These are phyloP conservation scores for Athene cunicularia DNA, from an alignment of 2,113 vertebrate genomes.

Conservation along the genomic window DNA sequence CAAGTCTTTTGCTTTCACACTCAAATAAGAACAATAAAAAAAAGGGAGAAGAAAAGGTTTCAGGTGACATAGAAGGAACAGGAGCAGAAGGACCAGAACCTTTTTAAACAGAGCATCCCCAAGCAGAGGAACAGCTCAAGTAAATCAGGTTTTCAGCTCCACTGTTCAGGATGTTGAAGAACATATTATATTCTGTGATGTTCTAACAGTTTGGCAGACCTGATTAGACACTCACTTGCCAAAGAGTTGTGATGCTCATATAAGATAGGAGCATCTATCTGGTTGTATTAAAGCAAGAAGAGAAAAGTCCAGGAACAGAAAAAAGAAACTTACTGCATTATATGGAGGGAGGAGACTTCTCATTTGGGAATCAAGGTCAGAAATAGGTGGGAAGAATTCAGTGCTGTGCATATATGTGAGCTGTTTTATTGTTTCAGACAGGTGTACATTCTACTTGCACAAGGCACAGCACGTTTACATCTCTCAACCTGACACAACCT, in stretches of 20 bases:
- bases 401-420: not conserved
- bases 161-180: not conserved
- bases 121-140: not conserved
- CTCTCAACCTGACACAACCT: not conserved
- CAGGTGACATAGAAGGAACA: not conserved
- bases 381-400: not conserved
- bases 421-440: not conserved
- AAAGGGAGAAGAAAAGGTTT: not conserved
- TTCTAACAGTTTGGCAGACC: not conserved
- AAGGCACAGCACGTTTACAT: fast-evolving
- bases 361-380: not conserved
- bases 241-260: not conserved
- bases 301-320: not conserved
- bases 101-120: not conserved
- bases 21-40: not conserved
- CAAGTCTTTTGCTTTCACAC: not conserved
- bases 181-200: not conserved
- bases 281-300: not conserved
- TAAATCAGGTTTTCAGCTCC: not conserved
- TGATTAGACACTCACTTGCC: not conserved
- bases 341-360: not conserved
- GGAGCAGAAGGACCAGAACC: not conserved
- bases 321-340: not conserved
- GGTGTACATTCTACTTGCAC: not conserved
- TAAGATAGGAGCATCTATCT: not conserved